Evolutionary conservation across 2,888 invertebrate species (phyloP).

Genomic region (Troglohyphantes excavatus): DNA sequence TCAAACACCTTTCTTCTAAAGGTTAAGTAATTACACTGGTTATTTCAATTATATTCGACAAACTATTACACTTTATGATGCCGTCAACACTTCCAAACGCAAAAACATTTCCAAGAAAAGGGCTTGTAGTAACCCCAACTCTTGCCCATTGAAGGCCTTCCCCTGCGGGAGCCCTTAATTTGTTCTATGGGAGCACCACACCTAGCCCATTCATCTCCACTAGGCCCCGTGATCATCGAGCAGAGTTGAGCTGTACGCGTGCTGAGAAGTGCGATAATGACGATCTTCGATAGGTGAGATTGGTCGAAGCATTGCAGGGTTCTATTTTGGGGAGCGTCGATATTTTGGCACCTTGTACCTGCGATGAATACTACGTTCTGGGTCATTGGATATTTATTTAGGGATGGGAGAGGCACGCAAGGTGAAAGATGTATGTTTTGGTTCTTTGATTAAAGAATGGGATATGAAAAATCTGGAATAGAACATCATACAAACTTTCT

Average conservation of each 20-base stretch:
- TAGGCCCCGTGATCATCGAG: conserved; percentile 13
- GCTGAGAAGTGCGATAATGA: conserved; percentile 31
- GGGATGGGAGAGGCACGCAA: background rate
- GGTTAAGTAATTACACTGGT: no score
- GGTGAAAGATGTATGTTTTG: no score
- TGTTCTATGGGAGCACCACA: conserved; percentile 39
- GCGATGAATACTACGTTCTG: conserved; percentile 26
- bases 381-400: conserved; percentile 48
- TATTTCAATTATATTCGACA: no score
- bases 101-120: no score
- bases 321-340: conserved; percentile 40
- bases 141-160: no score
- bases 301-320: background rate
- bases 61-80: no score
- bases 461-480: no score
- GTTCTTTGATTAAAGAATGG: no score
- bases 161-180: conserved; percentile 38
- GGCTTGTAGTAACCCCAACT: no score
- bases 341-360: conserved; percentile 22
- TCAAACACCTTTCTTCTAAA: no score
- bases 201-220: conserved; percentile 22
- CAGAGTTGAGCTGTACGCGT: background rate
- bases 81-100: no score
- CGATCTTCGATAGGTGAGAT: conserved; percentile 31
- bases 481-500: no score